Base-by-base conservation (phyloP, 2,888 invertebrate species). In the Baccha elongata region DNA sequence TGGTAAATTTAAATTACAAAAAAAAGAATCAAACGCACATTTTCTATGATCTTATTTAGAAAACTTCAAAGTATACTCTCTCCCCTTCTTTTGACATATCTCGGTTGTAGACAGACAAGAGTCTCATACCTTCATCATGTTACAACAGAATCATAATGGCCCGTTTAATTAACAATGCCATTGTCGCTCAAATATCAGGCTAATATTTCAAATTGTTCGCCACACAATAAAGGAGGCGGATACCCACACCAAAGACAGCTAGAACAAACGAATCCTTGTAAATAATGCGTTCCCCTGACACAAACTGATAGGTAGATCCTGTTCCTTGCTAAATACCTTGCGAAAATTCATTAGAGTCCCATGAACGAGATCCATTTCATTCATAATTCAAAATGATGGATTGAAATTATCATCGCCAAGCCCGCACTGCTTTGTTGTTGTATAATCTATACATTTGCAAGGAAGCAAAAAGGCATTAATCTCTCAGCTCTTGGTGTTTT, bases 371-470 rank as follows among this genome's bases (percentile, higher is more conserved):
- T 83, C 83, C 72, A 83, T 83, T 83, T 73, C 78, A 78, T 78
- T 83, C 83, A 83, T 83, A 83, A 83, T 78, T 83, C 83, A 83
- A 83, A 83, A 83, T 83, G 83, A 83, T 83, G 83, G 83, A 83
- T 83, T 72, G 78, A 78, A 83, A 83, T 83, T 83, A 83, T 83
- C 83, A 83, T 78, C 72, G 67, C 72, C 72, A 72, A n/a, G 62
- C 46, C 68, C 67, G 19, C 44, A 44, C 42, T 58, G 72, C 73
- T 68, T 58, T 35, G 68, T 50, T 76, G n/a, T 78, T 78, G 78
- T 58, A 26, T 83, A 78, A 73, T 78, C 83, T 78, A n/a, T n/a
- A 72, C 72, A 83, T 78, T 76, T 78, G 78, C 83, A 78, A 78
- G 83, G 83, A 78, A 83, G 78, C 78, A 78, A 83, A 83, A 83